A percentile compares a stretch with the other conserved stretches of the same genome.
Evolutionary conservation across 2,888 invertebrate genomes (phyloP).

Genomic region (Eupeodes latifasciatus): DNA sequence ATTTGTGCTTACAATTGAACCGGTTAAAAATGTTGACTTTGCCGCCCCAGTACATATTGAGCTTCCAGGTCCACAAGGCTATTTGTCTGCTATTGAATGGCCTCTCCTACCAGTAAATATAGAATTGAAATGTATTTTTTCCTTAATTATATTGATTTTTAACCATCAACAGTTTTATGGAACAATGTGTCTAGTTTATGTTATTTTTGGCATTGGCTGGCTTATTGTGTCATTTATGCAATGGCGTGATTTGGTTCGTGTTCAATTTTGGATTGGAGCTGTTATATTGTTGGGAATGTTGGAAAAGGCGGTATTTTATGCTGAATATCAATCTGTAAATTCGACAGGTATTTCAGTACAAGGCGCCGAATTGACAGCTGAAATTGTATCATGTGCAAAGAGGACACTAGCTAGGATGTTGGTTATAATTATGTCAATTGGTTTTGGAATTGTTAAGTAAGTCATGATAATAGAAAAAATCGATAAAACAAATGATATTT

Average conservation of each 20-base stretch:
- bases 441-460: conserved; percentile 97
- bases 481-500: background rate
- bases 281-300: conserved; percentile 94
- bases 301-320: conserved; percentile 95
- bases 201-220: conserved; percentile 93
- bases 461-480: conserved; percentile 79
- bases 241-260: conserved; percentile 95
- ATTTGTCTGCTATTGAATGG: conserved; percentile 95
- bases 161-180: conserved; percentile 90
- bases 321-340: conserved; percentile 92
- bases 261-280: conserved; percentile 98
- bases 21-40: conserved; percentile 84
- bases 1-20: conserved; percentile 85
- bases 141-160: background rate
- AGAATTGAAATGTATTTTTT: background rate
- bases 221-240: conserved; percentile 92
- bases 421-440: conserved; percentile 96
- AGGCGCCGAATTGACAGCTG: conserved; percentile 93
- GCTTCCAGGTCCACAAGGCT: conserved; percentile 91
- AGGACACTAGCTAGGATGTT: conserved; percentile 95
- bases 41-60: conserved; percentile 88
- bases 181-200: conserved; percentile 94
- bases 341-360: conserved; percentile 87
- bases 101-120: conserved; percentile 91
- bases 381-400: conserved; percentile 96